Base-by-base conservation (phyloP, 2,113 vertebrate species). In the Saguinus imperator region DNA sequence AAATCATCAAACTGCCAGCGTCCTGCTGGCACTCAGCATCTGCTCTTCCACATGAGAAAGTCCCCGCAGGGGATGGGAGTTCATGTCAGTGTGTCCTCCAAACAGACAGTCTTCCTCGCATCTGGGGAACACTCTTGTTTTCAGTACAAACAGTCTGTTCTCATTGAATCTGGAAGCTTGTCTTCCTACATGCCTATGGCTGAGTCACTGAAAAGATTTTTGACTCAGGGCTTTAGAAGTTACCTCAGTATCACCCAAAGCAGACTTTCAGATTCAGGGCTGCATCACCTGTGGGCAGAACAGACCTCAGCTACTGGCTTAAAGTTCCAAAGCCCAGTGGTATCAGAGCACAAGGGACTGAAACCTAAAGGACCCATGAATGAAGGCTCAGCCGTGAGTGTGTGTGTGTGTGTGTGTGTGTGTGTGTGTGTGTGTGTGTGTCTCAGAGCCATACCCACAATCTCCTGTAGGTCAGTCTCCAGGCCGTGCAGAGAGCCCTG, bases 21-120 rank as follows among this genome's bases (percentile, higher is more conserved):
- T 66, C 89, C 85, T 50, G 35, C 32, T 50, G 77, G 9, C 35
- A 43, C 84, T 94, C 70, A 90, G 95, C 95, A 12, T 77, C 94
- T 95, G 94, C 83, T 89, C 77, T 97, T 97, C 80, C 93, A 90
- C 73, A 90, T 89, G 93, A 95, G 91, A 98, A 96, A 55, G 76
- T 70, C 87, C 83, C 93, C 43, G 83, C 40, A 86, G 93, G 83
- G 80, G 32, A 76, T 5, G 73, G 88, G 91, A 0, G 32, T 43
- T 79, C 17, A 7, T 9, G 32, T 45, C 29, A 12, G 1, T 8
- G 6, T n/a, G 52, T 37, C 45, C 66, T 76, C 85, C 7, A 35
- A 48, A 17, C 20, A 57, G 32, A 61, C 18, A 5, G 35, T 61
- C 91, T 57, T 3, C 61, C 40, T 64, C 1, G 0, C 2, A 2